Base-by-base conservation (phyloP, 2,797 vertebrate genomes). In the Chaunax sp. region DNA sequence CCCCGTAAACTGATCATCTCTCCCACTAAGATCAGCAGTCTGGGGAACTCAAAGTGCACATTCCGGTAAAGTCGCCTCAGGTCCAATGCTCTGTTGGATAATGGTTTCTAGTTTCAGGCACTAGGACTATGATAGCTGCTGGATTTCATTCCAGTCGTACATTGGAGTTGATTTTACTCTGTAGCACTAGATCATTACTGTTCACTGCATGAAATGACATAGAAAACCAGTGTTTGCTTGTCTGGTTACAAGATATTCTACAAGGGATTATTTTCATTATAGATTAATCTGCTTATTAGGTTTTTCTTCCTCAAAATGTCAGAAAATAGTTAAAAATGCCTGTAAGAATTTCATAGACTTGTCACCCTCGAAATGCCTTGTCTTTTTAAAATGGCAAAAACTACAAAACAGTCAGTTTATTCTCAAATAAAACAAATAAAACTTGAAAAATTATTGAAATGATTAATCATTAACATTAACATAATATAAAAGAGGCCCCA, bases 41-140 rank as follows among this genome's bases (percentile, higher is more conserved):
- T 38, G 41, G 20, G 54, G 69, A 78, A 55, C 57, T 26, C 28
- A 70, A 62, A 68, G 55, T 65, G 55, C 55, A 69, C 53, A 55
- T 75, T 80, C 62, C 55, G 54, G 56, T 55, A 77, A 81, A 43
- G 57, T 26, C 25, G 60, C 74, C 72, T 26, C 46, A 4, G 49
- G 71, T 69, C 51, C 22, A 1, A 9, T 30, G 44, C 40, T 59
- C 58, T 57, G 47, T 22, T 49, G 25, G 16, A 14, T 61, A 53
- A 69, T 83, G 52, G 64, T 76, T 67, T 56, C 43, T 50, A 50
- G 65, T 28, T 47, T 51, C 33, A 23, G 61, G 44, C 2, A 4
- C 4, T 22, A 15, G 47, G 50, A 43, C 30, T 25, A 41, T 11
- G 28, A 43, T 15, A 74, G 55, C 33, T n/a, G 43, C 30, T 63